Evolutionary conservation across 2,113 vertebrate genomes (phyloP), one percentile per base, ranked within the genome.

Genomic region (Phalacrocorax aristotelis): DNA sequence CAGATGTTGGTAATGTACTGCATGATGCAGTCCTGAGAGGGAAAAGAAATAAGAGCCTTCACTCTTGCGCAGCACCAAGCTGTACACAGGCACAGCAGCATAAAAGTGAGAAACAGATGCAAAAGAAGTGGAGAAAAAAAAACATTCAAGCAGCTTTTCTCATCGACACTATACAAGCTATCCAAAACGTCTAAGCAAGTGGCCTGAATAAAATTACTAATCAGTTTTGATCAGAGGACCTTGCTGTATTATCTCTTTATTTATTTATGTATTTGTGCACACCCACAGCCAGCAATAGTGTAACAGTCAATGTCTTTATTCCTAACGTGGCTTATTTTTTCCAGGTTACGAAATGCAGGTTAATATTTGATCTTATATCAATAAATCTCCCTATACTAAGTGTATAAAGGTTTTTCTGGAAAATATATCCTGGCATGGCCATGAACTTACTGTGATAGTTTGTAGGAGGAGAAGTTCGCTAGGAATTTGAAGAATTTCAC

Each of bases 341-440:
- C 51, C 64, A 66, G 38, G 30, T 84, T 91, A 65, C 65, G 86
- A 94, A 85, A 85, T 81, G 49, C 23, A 78, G 69, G 94, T 96
- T 96, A 97, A 95, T 96, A 49, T 96, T 97, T 97, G 76, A 96
- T 94, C 79, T 93, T 38, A 10, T 82, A 90, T 79, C 84, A 72
- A 65, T 90, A 79, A 25, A 72, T 91, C 71, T 80, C 42, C n/a
- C 70, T 71, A 26, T 71, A 81, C 25, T 66, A 83, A 77, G 66
- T 8, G 74, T 54, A 71, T n/a, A 75, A 94, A 89, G 9, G 15
- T 80, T 92, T 40, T 78, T 87, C 29, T 81, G 57, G 68, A 89
- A 91, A 89, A 94, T 11, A 38, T 15, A 74, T 55, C 61, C 86
- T 89, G 76, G 81, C 38, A 84, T 5, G 6, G 64, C 29, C 46